Base-by-base conservation (phyloP, 2,888 invertebrate genomes). In the Cylindroiulus punctatus region DNA sequence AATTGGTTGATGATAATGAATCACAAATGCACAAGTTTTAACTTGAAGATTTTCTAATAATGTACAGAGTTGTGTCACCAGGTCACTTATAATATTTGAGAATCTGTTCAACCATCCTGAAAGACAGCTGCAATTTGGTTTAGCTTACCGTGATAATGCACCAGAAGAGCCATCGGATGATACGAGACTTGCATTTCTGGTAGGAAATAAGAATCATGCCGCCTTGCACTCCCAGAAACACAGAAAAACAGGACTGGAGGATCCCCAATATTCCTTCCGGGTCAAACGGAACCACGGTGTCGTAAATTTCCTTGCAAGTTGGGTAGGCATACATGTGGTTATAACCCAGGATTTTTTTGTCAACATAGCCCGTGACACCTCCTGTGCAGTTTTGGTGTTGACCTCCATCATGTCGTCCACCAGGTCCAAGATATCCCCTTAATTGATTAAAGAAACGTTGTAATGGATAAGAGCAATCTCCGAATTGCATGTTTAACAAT, bases 381-480 rank as follows among this genome's bases (percentile, higher is more conserved):
- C 98, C 98, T 57, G 95, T 95, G 90, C 98, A 98, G 86, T 95
- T 93, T 3, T 86, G 86, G 85, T 90, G 89, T 3, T 65, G 84
- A 7, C 88, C 89, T 42, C 88, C 84, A 30, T 94, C 94, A 89
- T 96, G 95, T 86, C 94, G 93, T 7, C 98, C 98, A 0, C 98
- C 98, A 0, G 98, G 97, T 0, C 98, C 98, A 65, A 97, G 91
- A 90, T 98, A 98, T 0, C 97, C 97, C 19, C 97, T 96, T 89
- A 26, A 86, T 30, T 85, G 42, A 82, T 84, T 26, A 22, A 57
- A 42, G 85, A 52, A 47, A 47, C 26, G 1, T 40, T 52, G n/a
- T 7, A 81, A 81, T 8, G 26, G 8, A 12, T 65, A 40, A n/a
- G 81, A 84, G 19, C 36, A 84, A 32, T 84, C 40, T 47, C n/a